phyloP scores from a whole-genome alignment of 2,888 invertebrate species.

The Tetragnatha montana region DNA sequence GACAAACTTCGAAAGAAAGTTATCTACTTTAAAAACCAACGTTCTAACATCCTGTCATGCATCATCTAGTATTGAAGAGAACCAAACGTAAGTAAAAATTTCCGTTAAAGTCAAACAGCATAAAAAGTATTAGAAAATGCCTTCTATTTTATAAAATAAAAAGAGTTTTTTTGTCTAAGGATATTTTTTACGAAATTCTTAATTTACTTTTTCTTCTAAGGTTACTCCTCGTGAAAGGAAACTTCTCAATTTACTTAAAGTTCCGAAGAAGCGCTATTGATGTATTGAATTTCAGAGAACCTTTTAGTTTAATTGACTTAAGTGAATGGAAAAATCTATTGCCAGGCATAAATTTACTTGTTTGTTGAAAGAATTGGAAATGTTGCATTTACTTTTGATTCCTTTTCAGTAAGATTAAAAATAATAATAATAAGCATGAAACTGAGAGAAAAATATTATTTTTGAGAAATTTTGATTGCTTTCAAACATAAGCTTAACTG shows the following conservation, averaged over 20 bases:
- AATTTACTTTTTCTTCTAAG: conserved; percentile 8
- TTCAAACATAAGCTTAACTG: too few species aligned
- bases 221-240: conserved; percentile 20
- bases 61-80: too few species aligned
- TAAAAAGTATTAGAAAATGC: background rate
- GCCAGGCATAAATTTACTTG: conserved; percentile 30
- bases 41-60: too few species aligned
- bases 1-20: too few species aligned
- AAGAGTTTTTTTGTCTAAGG: background rate
- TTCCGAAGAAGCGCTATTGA: conserved; percentile 13
- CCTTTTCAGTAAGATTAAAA: too few species aligned
- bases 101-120: too few species aligned
- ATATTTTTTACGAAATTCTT: background rate
- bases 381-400: background rate
- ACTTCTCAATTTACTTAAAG: conserved; percentile 41
- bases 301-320: conserved; percentile 53
- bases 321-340: conserved; percentile 42
- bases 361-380: background rate
- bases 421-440: too few species aligned
- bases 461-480: too few species aligned
- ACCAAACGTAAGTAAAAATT: too few species aligned
- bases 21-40: too few species aligned
- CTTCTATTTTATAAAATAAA: background rate
- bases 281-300: conserved; percentile 48
- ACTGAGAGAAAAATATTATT: too few species aligned